Conservation (phyloP, 2,113 vertebrate species). For the Montifringilla adamsi region DNA sequence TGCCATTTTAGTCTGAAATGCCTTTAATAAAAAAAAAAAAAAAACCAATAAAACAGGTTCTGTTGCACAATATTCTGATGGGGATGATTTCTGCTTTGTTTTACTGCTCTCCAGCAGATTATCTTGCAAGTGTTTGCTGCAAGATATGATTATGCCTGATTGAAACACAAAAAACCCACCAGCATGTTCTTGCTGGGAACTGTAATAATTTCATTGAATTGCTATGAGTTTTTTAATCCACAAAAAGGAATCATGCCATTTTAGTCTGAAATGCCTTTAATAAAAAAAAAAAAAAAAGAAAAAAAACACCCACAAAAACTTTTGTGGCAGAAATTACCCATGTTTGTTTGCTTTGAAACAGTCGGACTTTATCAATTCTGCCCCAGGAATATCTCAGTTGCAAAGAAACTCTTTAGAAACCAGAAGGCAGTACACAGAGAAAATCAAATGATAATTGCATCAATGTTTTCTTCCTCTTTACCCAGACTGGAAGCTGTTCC, state of each 20-base stretch:
- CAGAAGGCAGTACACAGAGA: not conserved
- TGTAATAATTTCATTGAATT: not conserved
- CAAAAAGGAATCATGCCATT: not conserved
- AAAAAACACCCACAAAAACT: not conserved
- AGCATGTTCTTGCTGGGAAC: not conserved
- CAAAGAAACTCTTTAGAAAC: not conserved
- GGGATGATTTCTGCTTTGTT: not conserved
- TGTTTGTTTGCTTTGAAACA: not conserved
- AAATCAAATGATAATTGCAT: not conserved
- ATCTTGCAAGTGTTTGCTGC: not conserved
- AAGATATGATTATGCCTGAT: not conserved
- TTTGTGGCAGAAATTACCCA: not conserved
- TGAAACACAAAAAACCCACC: not conserved
- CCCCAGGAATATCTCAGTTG: not conserved
- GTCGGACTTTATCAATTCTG: not conserved
- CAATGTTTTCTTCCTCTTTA: not conserved
- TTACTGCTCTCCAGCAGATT: not conserved
- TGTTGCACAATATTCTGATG: not conserved
- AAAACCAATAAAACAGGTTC: not conserved
- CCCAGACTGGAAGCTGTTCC: not conserved
- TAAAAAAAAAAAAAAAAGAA: not conserved
- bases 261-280: not conserved
- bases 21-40: too few relatives aligned
- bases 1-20: too few relatives aligned
- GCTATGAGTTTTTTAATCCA: not conserved